These are phyloP conservation scores for Harpalus rufipes DNA, from an alignment of 2,888 invertebrate genomes.

Conservation along the genomic window DNA sequence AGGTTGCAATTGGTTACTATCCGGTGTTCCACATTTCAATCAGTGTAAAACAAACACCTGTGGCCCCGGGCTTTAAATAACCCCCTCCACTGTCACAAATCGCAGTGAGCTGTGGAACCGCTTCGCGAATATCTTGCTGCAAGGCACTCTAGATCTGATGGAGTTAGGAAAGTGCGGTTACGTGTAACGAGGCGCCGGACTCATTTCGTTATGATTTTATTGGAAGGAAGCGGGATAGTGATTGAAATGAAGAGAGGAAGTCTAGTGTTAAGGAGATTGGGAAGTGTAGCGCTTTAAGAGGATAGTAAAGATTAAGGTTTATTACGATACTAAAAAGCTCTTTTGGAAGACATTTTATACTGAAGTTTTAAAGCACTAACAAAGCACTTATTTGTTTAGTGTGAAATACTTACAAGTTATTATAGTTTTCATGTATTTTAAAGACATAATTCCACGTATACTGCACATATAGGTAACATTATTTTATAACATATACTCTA, in stretches of 20 bases:
- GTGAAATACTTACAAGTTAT: not conserved
- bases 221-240: slow-evolving; percentile 22
- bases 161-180: slow-evolving; percentile 19
- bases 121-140: slow-evolving; percentile 5
- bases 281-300: not conserved
- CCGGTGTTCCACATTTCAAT: slow-evolving; percentile 50
- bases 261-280: not conserved
- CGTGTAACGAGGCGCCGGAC: slow-evolving; percentile 13
- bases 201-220: slow-evolving; percentile 46
- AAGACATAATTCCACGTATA: not conserved
- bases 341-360: not conserved
- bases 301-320: not conserved
- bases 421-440: not conserved
- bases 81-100: slow-evolving; percentile 26
- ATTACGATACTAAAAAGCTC: not conserved
- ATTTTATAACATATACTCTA: not conserved
- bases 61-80: slow-evolving; percentile 25
- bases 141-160: slow-evolving; percentile 37
- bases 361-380: not conserved
- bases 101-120: slow-evolving; percentile 9
- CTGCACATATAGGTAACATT: not conserved
- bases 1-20: slow-evolving; percentile 21
- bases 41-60: slow-evolving; percentile 48
- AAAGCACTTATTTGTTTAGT: not conserved
- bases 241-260: slow-evolving; percentile 22